Evolutionary conservation across 2,888 invertebrate species (phyloP), one percentile per base, ranked within the genome.

Genomic region (Hemaris fuciformis): DNA sequence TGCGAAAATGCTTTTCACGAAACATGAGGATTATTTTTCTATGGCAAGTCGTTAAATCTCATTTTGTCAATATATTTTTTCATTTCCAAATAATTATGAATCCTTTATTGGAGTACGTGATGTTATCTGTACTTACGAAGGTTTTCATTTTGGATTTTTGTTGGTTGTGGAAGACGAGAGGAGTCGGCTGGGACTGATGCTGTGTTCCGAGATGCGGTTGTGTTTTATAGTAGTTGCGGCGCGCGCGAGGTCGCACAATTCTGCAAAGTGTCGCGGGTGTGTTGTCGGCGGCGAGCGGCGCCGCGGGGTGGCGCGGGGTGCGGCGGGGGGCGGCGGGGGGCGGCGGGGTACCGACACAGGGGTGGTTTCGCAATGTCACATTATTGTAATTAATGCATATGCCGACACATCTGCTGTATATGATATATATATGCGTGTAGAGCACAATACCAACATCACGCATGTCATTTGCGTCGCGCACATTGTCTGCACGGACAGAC

Each of bases 91-190:
- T 10, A 15, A 15, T n/a, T 4, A 38, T 38, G 4, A n/a, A 13
- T 38, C 13, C 25, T n/a, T 53, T 20, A 22, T 25, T 25, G 3
- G 0, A 20, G 18, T 15, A 31, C 0, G 15, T 20, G 2, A 2
- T 57, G 34, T 18, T 38, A 8, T 18, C n/a, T 5, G 13, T 45
- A 80, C 83, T 83, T 67, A 83, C 83, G 65, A 79, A 77, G 59
- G 75, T 62, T 68, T 77, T 83, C 83, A 83, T 83, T 63, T 60
- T 68, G 64, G 41, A 43, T 27, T 15, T 61, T 10, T 67, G 62
- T 63, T 53, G 53, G 58, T 57, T 61, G 60, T 61, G 61, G 27
- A 66, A 41, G 61, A 56, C 64, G 64, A 64, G 64, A 62, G 62
- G 59, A 67, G 60, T 59, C 62, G 18, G 58, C 64, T 18, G 64